Percentiles rank a stretch among this genome's conserved stretches.
These are phyloP conservation scores for Cryptotermes secundus DNA, from an alignment of 1,140 invertebrate species.

Conservation along the genomic window DNA sequence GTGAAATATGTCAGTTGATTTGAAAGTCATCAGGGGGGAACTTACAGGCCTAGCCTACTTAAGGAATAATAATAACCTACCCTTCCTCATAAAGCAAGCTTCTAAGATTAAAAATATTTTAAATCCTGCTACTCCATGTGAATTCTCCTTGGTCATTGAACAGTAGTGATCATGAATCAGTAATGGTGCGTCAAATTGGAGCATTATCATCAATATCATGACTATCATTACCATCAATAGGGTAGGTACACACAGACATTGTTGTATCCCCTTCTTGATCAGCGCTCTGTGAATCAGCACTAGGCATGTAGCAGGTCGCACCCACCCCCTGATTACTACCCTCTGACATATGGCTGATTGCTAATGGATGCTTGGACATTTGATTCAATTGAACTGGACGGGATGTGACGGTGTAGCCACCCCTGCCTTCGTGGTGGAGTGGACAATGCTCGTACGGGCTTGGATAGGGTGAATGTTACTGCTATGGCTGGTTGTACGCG, in stretches of 20 bases:
- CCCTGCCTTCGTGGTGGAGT: neutral
- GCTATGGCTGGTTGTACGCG: neutral
- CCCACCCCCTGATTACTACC: neutral
- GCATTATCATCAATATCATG: constrained; percentile 29
- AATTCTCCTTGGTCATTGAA: neutral
- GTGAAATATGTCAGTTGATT: too few species aligned
- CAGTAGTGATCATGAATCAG: constrained; percentile 6
- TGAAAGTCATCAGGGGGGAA: too few species aligned
- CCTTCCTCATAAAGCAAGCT: too few species aligned
- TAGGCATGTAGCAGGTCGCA: neutral
- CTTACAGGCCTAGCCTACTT: too few species aligned
- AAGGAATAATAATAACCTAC: too few species aligned
- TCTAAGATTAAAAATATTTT: neutral
- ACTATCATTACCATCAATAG: constrained; percentile 25
- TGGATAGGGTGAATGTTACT: neutral
- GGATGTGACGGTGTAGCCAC: neutral
- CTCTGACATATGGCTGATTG: constrained; percentile 5
- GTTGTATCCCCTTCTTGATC: neutral
- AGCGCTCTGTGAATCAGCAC: neutral
- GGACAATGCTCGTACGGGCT: neutral
- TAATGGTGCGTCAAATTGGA: constrained; percentile 28
- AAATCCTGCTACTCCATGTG: neutral
- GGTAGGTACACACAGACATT: neutral
- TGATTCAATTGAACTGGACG: constrained; percentile 13
- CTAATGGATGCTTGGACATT: constrained; percentile 5